Percentiles rank a stretch among this genome's conserved stretches.
phyloP scores from a whole-genome alignment of 2,113 vertebrate genomes.

The Nothocercus nigrocapillus region DNA sequence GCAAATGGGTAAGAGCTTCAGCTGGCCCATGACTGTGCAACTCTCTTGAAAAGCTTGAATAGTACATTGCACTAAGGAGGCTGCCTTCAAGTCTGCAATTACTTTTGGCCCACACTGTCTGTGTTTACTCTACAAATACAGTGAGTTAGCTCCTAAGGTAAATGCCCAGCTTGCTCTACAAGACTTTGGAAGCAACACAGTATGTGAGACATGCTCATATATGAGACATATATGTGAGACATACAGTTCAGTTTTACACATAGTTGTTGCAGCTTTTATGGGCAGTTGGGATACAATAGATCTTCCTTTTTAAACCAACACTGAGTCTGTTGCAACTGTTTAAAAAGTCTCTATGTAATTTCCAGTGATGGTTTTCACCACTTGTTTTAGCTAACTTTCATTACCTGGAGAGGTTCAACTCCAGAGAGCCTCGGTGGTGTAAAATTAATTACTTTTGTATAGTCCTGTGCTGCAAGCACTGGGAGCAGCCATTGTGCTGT shows the following conservation, averaged over 20 bases:
- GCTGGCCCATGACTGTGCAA: not conserved
- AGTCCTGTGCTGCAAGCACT: conserved; percentile 40
- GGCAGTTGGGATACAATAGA: not conserved
- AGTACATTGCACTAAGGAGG: not conserved
- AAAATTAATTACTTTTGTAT: conserved; percentile 63
- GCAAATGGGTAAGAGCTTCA: not conserved
- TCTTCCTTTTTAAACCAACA: not conserved
- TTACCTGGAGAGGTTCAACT: conserved; percentile 29
- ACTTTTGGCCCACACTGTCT: not conserved
- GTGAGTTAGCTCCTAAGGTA: not conserved
- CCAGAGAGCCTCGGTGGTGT: conserved; percentile 11
- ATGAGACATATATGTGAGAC: not conserved
- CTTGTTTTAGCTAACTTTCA: not conserved
- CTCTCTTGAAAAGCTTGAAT: not conserved
- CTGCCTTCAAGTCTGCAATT: not conserved
- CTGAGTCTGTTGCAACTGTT: not conserved
- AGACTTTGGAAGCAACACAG: not conserved
- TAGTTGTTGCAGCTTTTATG: not conserved
- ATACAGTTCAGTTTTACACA: not conserved
- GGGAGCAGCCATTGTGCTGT: conserved; percentile 37
- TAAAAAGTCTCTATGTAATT: not conserved
- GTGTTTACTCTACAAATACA: not conserved
- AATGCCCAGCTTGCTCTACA: not conserved
- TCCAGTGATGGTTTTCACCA: not conserved
- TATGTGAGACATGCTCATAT: not conserved